Evolutionary conservation across 2,888 invertebrate genomes (phyloP).

Genomic region (Isoperla grammatica): DNA sequence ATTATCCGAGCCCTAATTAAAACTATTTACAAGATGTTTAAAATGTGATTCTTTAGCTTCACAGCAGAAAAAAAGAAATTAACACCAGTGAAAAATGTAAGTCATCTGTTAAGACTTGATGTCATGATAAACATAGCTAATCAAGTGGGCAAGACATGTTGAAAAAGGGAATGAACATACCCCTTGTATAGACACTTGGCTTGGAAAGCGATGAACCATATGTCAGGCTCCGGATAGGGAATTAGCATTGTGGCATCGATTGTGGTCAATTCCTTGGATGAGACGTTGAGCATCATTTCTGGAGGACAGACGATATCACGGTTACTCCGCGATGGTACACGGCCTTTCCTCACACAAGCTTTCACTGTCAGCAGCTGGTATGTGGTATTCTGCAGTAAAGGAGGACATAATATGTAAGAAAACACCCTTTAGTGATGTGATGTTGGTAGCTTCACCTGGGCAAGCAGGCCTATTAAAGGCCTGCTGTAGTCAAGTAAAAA

Average conservation of each 20-base stretch:
- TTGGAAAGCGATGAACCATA: constrained; percentile 44
- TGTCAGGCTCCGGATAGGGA: constrained; percentile 47
- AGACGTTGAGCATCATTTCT: constrained; percentile 33
- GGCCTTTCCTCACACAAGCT: constrained; percentile 41
- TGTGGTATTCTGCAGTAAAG: constrained; percentile 35
- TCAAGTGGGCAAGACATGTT: background rate
- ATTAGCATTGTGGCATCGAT: constrained; percentile 39
- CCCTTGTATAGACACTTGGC: constrained; percentile 41
- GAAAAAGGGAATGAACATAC: constrained; percentile 37
- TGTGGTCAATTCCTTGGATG: constrained; percentile 28
- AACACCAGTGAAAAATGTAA: too few relatives aligned
- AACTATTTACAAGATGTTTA: too few relatives aligned
- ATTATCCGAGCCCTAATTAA: too few relatives aligned
- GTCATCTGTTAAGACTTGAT: too few relatives aligned
- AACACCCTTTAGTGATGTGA: background rate
- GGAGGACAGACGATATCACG: constrained; percentile 36
- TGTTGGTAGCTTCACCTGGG: constrained; percentile 3
- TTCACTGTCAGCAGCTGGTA: constrained; percentile 37
- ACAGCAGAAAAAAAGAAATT: too few relatives aligned
- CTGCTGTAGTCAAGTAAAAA: too few relatives aligned
- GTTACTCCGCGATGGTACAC: constrained; percentile 37
- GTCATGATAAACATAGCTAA: too few relatives aligned
- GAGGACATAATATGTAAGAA: background rate
- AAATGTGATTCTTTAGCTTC: too few relatives aligned
- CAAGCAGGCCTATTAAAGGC: too few relatives aligned